Evolutionary conservation across 2,113 vertebrate genomes (phyloP).

Genomic region (Cynocephalus volans): DNA sequence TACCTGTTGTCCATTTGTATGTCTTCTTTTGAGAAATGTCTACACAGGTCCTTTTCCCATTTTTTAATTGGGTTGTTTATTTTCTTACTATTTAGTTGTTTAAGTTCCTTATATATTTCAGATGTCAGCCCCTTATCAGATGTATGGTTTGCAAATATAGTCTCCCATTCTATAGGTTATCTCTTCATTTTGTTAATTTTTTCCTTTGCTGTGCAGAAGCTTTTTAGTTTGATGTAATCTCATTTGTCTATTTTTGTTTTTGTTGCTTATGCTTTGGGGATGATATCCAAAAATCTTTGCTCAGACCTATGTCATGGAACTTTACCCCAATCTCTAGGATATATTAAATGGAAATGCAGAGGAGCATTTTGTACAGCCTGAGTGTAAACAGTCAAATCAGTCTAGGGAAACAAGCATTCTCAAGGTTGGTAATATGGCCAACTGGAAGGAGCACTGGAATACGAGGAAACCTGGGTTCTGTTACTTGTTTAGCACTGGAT

Average conservation of each 20-base stretch:
- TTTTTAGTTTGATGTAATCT: neutral
- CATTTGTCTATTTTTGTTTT: neutral
- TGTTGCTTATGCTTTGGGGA: neutral
- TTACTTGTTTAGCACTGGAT: slow-evolving; percentile 35
- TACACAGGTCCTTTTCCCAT: neutral
- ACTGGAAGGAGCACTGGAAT: neutral
- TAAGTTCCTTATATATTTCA: neutral
- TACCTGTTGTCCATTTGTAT: neutral
- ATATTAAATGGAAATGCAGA: neutral
- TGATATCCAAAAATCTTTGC: neutral
- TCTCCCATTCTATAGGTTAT: neutral
- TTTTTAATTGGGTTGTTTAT: neutral
- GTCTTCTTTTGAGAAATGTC: slow-evolving; percentile 1
- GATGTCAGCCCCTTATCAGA: neutral
- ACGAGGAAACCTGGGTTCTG: neutral
- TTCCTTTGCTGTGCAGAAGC: neutral
- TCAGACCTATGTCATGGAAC: neutral
- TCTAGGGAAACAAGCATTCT: neutral
- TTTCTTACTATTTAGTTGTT: neutral
- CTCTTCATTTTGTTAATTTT: neutral
- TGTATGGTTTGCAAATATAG: neutral
- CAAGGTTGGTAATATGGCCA: neutral
- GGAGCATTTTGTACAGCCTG: neutral
- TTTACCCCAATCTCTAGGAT: neutral
- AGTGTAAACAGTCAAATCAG: neutral